A percentile compares a stretch with the other conserved stretches of the same genome.
Evolutionary conservation across 2,888 invertebrate species (phyloP).

Genomic region (Chesias legatella): DNA sequence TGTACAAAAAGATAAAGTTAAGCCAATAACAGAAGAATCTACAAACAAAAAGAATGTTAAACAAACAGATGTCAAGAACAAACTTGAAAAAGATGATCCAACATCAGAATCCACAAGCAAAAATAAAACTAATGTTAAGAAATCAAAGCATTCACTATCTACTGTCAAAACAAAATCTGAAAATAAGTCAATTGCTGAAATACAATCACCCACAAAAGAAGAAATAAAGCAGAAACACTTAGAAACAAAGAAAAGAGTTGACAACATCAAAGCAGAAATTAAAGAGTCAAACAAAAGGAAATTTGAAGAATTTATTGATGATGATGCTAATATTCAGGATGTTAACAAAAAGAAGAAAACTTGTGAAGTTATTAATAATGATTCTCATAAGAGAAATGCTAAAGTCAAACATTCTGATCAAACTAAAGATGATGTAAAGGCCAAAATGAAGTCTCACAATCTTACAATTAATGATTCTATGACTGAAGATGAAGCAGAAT

Average conservation of each 20-base stretch:
- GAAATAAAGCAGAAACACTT: slow-evolving; percentile 3
- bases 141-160: slow-evolving; percentile 10
- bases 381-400: slow-evolving; percentile 7
- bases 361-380: slow-evolving; percentile 11
- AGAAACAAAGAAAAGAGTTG: slow-evolving; percentile 17
- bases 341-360: slow-evolving; percentile 30
- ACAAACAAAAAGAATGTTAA: too few species aligned
- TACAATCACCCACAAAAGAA: slow-evolving; percentile 2
- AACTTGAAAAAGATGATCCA: too few species aligned
- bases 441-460: slow-evolving; percentile 13
- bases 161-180: slow-evolving; percentile 8
- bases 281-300: slow-evolving; percentile 46
- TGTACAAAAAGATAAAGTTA: background rate
- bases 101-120: background rate
- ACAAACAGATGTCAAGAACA: too few species aligned
- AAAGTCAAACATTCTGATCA: slow-evolving; percentile 13
- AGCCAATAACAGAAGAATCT: too few species aligned
- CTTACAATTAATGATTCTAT: slow-evolving; percentile 24
- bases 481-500: slow-evolving; percentile 24
- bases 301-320: slow-evolving; percentile 52
- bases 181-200: background rate
- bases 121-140: slow-evolving; percentile 3
- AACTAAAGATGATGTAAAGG: slow-evolving; percentile 10
- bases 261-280: slow-evolving; percentile 32
- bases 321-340: slow-evolving; percentile 20